phyloP scores from a whole-genome alignment of 92 coral and sea anemone genomes.

The Chrysogorgia sp. region DNA sequence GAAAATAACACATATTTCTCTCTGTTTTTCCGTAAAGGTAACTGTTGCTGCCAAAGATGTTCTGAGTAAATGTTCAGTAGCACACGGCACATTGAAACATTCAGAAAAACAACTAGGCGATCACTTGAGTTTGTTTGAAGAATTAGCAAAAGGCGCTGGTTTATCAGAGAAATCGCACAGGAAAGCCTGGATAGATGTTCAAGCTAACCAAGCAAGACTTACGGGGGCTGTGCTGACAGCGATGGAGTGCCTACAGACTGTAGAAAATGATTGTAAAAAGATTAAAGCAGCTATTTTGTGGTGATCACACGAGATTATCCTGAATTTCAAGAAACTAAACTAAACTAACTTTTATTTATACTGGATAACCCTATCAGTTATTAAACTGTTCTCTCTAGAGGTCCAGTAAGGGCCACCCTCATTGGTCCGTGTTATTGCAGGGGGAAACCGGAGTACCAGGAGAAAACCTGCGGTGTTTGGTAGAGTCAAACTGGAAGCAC shows the following conservation, averaged over 20 bases:
- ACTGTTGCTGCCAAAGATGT: conserved; percentile 80
- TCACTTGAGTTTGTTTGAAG: conserved; percentile 69
- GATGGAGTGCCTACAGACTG: conserved; percentile 91
- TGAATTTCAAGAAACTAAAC: background rate
- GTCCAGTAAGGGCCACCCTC: no score
- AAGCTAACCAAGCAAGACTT: conserved; percentile 80
- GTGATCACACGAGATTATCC: conserved; percentile 14
- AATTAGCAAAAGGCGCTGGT: conserved; percentile 71
- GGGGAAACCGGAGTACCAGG: no score
- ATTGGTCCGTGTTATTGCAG: no score
- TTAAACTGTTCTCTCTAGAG: no score
- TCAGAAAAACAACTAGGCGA: conserved; percentile 69
- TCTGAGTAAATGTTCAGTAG: conserved; percentile 74
- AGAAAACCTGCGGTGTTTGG: no score
- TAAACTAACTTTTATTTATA: no score
- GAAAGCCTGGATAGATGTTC: conserved; percentile 78
- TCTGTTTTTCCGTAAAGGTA: conserved; percentile 50
- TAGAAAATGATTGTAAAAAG: conserved; percentile 88
- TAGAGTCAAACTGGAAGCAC: no score
- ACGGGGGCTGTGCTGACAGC: conserved; percentile 78
- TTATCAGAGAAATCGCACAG: conserved; percentile 72
- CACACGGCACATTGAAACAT: conserved; percentile 78
- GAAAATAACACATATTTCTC: background rate
- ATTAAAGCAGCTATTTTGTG: conserved; percentile 98
- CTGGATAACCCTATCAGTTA: no score